Conservation (phyloP, 2,888 invertebrate genomes). For the Pinctada fucata region DNA sequence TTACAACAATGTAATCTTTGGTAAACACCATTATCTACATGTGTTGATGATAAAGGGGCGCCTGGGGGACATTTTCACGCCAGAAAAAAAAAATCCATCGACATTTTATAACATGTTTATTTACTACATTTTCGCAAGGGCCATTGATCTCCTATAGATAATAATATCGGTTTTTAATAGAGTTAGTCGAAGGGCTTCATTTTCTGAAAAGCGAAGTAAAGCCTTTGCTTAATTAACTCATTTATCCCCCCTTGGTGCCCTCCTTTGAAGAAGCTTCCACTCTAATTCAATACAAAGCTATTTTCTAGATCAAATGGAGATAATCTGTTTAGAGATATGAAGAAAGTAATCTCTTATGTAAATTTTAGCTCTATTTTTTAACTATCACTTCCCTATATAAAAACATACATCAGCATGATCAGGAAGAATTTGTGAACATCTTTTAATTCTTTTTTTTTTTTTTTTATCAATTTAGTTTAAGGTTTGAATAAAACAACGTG, state of each 20-base stretch:
- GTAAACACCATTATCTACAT: conserved; percentile 40
- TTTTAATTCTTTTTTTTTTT: too few relatives aligned
- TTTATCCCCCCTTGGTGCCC: conserved; percentile 4
- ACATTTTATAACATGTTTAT: background rate
- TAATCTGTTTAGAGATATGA: background rate
- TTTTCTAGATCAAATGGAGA: conserved; percentile 16
- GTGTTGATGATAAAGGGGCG: conserved; percentile 25
- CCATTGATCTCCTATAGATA: too few relatives aligned
- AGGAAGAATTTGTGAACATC: too few relatives aligned
- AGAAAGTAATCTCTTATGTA: background rate
- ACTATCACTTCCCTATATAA: too few relatives aligned
- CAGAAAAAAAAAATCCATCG: background rate
- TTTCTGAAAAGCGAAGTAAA: too few relatives aligned
- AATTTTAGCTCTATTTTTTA: background rate
- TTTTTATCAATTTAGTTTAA: too few relatives aligned
- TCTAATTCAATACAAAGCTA: conserved; percentile 28
- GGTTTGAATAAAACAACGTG: too few relatives aligned
- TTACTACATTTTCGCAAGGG: too few relatives aligned
- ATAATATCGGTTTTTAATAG: too few relatives aligned
- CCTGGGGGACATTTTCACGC: background rate
- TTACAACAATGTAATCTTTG: conserved; percentile 35
- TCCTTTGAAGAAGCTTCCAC: conserved; percentile 15
- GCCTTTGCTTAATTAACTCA: too few relatives aligned
- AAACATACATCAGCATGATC: too few relatives aligned
- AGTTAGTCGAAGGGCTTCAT: too few relatives aligned